Base-by-base conservation (phyloP, 2,888 invertebrate species). In the Dasypogon diadema region DNA sequence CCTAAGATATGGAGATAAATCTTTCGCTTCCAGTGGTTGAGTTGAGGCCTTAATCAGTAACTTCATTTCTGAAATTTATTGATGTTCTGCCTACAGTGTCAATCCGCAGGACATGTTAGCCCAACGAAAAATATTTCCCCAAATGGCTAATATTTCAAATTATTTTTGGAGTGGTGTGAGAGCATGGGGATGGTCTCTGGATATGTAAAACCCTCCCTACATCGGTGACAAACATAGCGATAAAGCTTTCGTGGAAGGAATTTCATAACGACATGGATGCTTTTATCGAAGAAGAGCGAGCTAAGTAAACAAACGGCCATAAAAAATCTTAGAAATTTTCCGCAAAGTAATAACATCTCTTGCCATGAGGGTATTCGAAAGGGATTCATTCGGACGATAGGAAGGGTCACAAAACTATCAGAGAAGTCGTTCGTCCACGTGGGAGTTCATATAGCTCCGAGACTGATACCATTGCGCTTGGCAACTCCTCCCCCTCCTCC, bases 401-500 rank as follows among this genome's bases (percentile, higher is more conserved):
- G 63, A 63, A 42, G 63, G 63, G 18, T 16, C 14, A 18, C 42
- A 63, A 63, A 60, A 63, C 63, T 63, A 63, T 63, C 63, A 63
- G 18, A 42, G 63, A 42, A 37, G n/a, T 21, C 22, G 16, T 16
- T 16, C 21, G n/a, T 46, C 3, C 63, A 63, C 42, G 42, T 34
- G 63, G 63, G 63, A 63, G 63, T 63, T 63, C 46, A 63, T 22
- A 21, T 34, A 18, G 18, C 18, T 21, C 4, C 21, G 63, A 42
- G 42, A 42, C n/a, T 63, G 21, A 42, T 37, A 34, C 37, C 42
- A 37, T 42, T 42, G 18, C 60, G 16, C 18, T 34, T 60, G 16
- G 12, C 2, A 30, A 18, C 26, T 60, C 60, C 30, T 34, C 16
- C n/a, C n/a, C n/a, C n/a, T n/a, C n/a, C n/a, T n/a, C n/a, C n/a